Conservation (phyloP, 2,797 vertebrate species). For the Zenarchopterus dispar region DNA sequence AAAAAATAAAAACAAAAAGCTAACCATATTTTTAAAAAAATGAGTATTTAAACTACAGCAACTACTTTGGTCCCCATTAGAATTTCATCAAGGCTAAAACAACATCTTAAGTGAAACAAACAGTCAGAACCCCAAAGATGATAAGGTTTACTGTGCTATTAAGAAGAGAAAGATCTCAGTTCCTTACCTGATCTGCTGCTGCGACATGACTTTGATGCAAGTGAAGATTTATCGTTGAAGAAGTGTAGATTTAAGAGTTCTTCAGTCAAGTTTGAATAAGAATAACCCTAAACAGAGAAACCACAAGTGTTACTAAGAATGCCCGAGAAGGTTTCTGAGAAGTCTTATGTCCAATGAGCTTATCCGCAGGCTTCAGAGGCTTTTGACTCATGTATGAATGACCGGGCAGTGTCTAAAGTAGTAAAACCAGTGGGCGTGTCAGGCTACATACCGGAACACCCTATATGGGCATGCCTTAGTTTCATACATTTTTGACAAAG, state of each 20-base stretch:
- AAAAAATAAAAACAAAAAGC: too few relatives aligned
- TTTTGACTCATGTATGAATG: constrained; percentile 41
- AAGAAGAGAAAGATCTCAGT: too few relatives aligned
- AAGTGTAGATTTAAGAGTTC: constrained; percentile 16
- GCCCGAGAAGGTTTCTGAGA: not conserved
- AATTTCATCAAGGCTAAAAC: too few relatives aligned
- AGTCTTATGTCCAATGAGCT: not conserved
- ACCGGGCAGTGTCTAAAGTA: constrained; percentile 24
- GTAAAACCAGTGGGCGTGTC: constrained; percentile 35
- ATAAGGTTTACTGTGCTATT: too few relatives aligned
- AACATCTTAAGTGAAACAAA: too few relatives aligned
- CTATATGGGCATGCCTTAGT: constrained; percentile 16
- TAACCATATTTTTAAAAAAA: too few relatives aligned
- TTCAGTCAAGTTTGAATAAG: constrained; percentile 14
- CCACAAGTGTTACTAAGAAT: not conserved
- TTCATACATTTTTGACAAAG: not conserved
- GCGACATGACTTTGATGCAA: constrained; percentile 75
- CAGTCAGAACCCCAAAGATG: too few relatives aligned
- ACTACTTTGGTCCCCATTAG: too few relatives aligned
- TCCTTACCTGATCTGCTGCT: constrained; percentile 81
- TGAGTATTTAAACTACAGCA: too few relatives aligned
- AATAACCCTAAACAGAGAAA: constrained; percentile 38
- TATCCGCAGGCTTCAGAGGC: constrained; percentile 8
- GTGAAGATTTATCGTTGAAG: constrained; percentile 6
- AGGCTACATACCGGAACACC: constrained; percentile 45